Evolutionary conservation across 2,797 vertebrate species (phyloP), one percentile per base, ranked within the genome.

Genomic region (Thamnophis elegans): DNA sequence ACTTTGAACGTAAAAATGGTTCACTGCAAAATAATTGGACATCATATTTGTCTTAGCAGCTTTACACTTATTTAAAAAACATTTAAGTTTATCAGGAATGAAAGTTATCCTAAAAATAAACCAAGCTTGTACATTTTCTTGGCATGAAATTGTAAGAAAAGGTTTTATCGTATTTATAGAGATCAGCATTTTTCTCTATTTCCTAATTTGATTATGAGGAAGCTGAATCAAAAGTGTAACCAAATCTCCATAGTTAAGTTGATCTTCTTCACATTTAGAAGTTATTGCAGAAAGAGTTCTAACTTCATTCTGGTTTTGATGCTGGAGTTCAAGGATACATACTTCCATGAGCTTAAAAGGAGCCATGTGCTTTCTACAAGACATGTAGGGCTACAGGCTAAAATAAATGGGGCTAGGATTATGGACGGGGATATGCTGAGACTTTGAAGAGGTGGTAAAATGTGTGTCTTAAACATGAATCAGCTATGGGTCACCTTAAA

Each of bases 161-260:
- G 11, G 0, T 87, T 90, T 92, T 1, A 12, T 4, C 10, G 91
- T 87, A 88, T 93, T 91, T 93, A 91, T 14, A 91, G 18, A 53
- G 13, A 62, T 93, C 58, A 93, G n/a, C 3, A 59, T 25, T 93
- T 93, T 94, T 91, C 73, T 62, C 55, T 91, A 89, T 32, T 92
- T 93, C 87, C 1, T 88, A 90, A 95, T 36, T 16, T 26, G 2
- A 93, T 94, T 89, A 55, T 5, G 36, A 26, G 9, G 56, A 92
- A 65, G 1, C 2, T 92, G 65, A 88, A 25, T 20, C 68, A 78
- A 18, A 82, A 78, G 88, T 58, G 54, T 32, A 87, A 58, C 28
- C 32, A 87, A n/a, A 32, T 87, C 86, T 58, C 54, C 54, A 87
- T 32, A 58, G 86, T 56, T 87, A 65, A 9, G 0, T 25, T 22